Evolutionary conservation across 2,113 vertebrate genomes (phyloP).

Genomic region (Podarcis cretensis): DNA sequence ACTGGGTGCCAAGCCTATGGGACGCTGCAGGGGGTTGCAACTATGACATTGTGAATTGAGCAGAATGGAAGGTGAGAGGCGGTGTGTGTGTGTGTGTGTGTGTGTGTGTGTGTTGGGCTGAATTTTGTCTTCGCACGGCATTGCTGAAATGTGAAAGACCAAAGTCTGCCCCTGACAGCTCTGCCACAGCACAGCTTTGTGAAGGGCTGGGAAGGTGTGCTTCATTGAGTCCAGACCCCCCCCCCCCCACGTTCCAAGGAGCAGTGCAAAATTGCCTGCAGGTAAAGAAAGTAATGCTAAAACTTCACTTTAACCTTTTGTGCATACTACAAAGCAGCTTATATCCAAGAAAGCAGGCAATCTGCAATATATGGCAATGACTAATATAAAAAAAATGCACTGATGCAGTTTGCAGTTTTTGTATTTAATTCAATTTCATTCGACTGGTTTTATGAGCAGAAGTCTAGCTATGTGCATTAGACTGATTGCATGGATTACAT

Average conservation of each 20-base stretch:
- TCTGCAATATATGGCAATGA: not conserved
- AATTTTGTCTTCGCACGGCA: no score
- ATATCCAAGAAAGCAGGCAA: not conserved
- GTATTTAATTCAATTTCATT: conserved; percentile 3
- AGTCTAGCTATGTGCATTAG: not conserved
- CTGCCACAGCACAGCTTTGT: not conserved
- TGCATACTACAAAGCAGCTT: not conserved
- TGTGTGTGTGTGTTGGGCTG: no score
- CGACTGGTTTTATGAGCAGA: not conserved
- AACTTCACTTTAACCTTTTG: not conserved
- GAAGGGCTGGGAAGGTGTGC: not conserved
- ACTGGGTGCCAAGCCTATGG: no score
- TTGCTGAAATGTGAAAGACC: no score
- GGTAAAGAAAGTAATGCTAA: not conserved
- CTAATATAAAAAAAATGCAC: not conserved
- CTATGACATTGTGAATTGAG: no score
- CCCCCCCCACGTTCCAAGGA: no score
- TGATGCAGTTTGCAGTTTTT: not conserved
- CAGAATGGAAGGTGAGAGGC: no score
- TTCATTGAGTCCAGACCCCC: not conserved
- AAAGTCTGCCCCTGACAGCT: not conserved
- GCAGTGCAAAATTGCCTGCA: not conserved
- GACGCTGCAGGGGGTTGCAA: no score
- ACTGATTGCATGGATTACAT: not conserved
- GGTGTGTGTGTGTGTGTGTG: no score